Conservation (phyloP, 2,113 vertebrate species). For the Podarcis muralis region DNA sequence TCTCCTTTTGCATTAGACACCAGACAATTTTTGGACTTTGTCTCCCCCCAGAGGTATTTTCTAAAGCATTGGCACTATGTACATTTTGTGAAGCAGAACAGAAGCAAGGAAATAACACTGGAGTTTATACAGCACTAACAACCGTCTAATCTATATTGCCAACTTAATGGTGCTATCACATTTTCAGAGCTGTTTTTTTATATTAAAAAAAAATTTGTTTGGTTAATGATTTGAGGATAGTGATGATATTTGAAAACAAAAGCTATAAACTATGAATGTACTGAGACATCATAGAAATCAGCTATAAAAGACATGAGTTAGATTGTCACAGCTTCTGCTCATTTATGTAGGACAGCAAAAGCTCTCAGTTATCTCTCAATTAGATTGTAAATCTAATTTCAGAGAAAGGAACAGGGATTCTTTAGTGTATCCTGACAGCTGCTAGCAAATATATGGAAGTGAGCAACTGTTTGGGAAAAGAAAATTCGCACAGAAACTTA, state of each 20-base stretch:
- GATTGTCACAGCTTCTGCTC: background rate
- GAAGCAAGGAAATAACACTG: slow-evolving; percentile 7
- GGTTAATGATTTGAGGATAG: background rate
- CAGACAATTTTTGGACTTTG: slow-evolving; percentile 74
- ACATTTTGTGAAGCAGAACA: slow-evolving; percentile 32
- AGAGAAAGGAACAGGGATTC: background rate
- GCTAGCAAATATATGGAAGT: background rate
- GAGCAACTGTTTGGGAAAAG: background rate
- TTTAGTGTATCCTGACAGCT: background rate
- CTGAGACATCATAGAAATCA: background rate
- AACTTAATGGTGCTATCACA: background rate
- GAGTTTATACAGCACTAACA: background rate
- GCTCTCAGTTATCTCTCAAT: background rate
- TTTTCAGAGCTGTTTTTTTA: background rate
- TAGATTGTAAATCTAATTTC: background rate
- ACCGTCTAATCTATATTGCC: background rate
- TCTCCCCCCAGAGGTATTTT: slow-evolving; percentile 80
- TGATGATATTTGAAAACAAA: background rate
- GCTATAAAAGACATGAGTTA: background rate
- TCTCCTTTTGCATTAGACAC: slow-evolving; percentile 1
- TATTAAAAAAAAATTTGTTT: background rate
- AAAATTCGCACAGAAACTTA: background rate
- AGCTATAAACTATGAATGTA: background rate
- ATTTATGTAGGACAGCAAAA: background rate
- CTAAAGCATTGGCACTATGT: slow-evolving; percentile 38